Percentiles rank a stretch among this genome's conserved stretches.
phyloP scores from a whole-genome alignment of 2,797 vertebrate species.

The Micropoecilia bifurca region DNA sequence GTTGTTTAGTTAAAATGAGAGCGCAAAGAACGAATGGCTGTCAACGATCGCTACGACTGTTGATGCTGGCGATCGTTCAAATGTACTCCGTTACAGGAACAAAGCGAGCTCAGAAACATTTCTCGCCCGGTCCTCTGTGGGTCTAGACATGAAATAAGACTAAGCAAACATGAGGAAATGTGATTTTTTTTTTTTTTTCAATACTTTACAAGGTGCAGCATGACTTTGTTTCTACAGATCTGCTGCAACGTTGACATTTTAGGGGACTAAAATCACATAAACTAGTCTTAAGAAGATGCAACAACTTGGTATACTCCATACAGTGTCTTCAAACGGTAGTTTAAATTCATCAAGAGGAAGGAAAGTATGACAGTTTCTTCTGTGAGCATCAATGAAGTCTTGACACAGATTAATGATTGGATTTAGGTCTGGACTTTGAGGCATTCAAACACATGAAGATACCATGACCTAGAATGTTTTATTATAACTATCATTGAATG shows the following conservation, averaged over 20 bases:
- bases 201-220: slow-evolving; percentile 9
- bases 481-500: background rate
- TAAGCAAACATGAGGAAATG: slow-evolving; percentile 44
- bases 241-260: slow-evolving; percentile 8
- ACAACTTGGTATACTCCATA: background rate
- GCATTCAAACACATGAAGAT: background rate
- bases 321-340: background rate
- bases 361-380: background rate
- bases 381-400: background rate
- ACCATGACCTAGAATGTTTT: background rate
- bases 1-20: slow-evolving; percentile 48
- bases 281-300: background rate
- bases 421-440: background rate
- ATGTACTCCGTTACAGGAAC: slow-evolving; percentile 59
- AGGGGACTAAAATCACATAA: slow-evolving; percentile 5
- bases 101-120: slow-evolving; percentile 63
- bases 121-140: slow-evolving; percentile 52
- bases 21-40: slow-evolving; percentile 53
- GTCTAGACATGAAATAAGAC: slow-evolving; percentile 42
- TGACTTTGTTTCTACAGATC: slow-evolving; percentile 31
- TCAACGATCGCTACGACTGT: slow-evolving; percentile 54
- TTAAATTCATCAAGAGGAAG: background rate
- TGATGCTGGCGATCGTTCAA: slow-evolving; percentile 64
- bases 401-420: background rate
- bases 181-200: slow-evolving; percentile 41